These are phyloP conservation scores for Promerops cafer DNA, from an alignment of 2,113 vertebrate genomes.

Conservation along the genomic window DNA sequence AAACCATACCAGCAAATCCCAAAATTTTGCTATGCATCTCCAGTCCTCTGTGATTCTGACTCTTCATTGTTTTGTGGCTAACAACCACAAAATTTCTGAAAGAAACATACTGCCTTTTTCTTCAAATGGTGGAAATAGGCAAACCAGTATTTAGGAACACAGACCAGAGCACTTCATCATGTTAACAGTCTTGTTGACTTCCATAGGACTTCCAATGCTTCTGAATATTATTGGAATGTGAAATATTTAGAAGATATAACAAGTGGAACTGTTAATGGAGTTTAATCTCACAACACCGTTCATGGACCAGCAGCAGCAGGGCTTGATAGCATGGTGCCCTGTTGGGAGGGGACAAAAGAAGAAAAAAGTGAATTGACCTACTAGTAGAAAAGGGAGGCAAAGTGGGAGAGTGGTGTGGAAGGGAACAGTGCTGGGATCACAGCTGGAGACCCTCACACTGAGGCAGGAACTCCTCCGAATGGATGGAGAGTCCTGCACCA, in stretches of 20 bases:
- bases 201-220: background rate
- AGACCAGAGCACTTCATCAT: background rate
- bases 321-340: background rate
- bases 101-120: background rate
- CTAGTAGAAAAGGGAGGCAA: background rate
- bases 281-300: accelerated
- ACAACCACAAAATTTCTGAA: background rate
- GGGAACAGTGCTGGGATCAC: background rate
- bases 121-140: background rate
- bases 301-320: background rate
- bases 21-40: background rate
- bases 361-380: background rate
- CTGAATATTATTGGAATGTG: background rate
- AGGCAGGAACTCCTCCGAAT: background rate
- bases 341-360: background rate
- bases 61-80: background rate
- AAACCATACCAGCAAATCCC: background rate
- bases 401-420: background rate
- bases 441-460: background rate
- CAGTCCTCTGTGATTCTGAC: background rate
- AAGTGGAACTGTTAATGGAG: background rate
- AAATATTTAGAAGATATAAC: background rate
- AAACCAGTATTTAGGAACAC: background rate
- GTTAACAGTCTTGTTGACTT: background rate
- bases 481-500: background rate